phyloP scores from a whole-genome alignment of 2,113 vertebrate genomes.

The Mustela nigripes region DNA sequence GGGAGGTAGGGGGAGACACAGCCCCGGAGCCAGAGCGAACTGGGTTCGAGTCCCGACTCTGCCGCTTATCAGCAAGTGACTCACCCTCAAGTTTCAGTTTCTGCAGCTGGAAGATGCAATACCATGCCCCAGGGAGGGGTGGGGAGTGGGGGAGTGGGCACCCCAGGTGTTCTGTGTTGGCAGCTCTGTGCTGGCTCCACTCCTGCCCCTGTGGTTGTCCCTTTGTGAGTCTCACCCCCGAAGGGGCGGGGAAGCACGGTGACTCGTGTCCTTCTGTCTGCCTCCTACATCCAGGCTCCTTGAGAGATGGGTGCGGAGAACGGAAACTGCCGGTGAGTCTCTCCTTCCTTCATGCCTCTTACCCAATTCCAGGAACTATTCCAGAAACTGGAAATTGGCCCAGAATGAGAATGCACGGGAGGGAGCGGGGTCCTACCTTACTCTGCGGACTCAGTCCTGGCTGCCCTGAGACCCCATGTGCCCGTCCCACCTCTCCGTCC shows the following conservation, averaged over 20 bases:
- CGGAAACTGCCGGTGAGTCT: not conserved
- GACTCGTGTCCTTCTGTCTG: accelerated
- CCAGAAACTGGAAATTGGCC: not conserved
- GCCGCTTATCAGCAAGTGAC: slow-evolving; percentile 43
- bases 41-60: slow-evolving; percentile 1
- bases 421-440: not conserved
- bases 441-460: not conserved
- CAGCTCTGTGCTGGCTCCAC: accelerated
- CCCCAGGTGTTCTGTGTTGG: not conserved
- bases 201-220: not conserved
- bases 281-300: not conserved
- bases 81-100: slow-evolving; percentile 63
- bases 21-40: not conserved
- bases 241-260: not conserved
- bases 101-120: not conserved
- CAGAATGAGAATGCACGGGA: not conserved
- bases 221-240: not conserved
- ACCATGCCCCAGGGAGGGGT: not conserved
- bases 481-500: not conserved
- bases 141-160: not conserved
- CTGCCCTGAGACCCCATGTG: not conserved
- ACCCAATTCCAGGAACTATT: not conserved
- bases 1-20: not conserved
- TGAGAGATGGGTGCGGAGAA: accelerated
- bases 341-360: not conserved